Percentiles rank a stretch among this genome's conserved stretches.
Conservation (phyloP, 2,888 invertebrate species). For the Balanococcus diminutus region DNA sequence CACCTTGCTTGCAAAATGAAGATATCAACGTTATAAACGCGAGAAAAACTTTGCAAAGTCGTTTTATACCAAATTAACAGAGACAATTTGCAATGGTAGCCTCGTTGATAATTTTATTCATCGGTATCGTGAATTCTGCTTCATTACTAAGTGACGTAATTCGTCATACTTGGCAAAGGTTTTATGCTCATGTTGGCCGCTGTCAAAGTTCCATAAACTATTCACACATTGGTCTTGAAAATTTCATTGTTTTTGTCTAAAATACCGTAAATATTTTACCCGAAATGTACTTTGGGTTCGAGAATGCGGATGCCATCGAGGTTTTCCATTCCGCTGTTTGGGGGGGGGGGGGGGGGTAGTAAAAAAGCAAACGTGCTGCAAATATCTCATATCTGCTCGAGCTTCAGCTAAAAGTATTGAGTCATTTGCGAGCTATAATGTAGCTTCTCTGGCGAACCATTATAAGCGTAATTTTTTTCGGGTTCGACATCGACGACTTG, state of each 20-base stretch:
- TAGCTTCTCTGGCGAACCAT: neutral
- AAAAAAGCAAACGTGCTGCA: neutral
- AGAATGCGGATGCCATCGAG: neutral
- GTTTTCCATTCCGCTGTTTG: neutral
- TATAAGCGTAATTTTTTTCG: neutral
- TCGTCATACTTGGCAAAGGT: conserved; percentile 16
- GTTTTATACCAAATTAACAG: conserved; percentile 9
- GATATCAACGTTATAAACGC: conserved; percentile 6
- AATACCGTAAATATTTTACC: neutral
- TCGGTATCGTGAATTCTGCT: neutral
- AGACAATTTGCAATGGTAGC: conserved; percentile 21
- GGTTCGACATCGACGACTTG: neutral
- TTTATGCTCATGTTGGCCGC: neutral
- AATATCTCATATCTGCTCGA: neutral
- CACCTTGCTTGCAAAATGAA: conserved; percentile 22
- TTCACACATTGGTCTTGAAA: neutral
- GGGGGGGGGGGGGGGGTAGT: too few species aligned
- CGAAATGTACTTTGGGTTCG: neutral
- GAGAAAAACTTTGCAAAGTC: conserved; percentile 24
- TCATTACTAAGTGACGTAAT: neutral
- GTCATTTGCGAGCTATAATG: neutral
- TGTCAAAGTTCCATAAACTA: conserved; percentile 5
- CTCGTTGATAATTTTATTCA: conserved; percentile 12
- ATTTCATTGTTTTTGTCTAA: neutral
- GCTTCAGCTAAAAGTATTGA: neutral